Evolutionary conservation across 2,888 invertebrate genomes (phyloP).

Genomic region (Tyria jacobaeae): DNA sequence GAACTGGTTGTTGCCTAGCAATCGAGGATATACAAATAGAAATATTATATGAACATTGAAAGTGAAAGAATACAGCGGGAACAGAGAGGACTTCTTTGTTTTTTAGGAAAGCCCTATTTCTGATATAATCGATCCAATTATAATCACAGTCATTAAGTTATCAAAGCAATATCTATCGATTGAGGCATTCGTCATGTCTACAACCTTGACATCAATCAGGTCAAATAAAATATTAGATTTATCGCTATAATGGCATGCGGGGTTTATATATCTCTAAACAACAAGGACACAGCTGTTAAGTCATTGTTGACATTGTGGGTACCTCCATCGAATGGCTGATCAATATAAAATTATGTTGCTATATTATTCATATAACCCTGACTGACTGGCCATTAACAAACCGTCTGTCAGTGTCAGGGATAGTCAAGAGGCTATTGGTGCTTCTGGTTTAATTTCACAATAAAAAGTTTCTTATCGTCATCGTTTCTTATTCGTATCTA

Average conservation of each 20-base stretch:
- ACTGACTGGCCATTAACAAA: background rate
- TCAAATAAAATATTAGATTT: background rate
- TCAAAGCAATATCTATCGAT: background rate
- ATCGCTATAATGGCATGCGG: background rate
- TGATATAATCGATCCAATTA: background rate
- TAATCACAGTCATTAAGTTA: background rate
- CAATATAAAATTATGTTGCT: constrained; percentile 1
- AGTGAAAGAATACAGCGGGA: too few species aligned
- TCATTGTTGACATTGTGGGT: background rate
- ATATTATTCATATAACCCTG: constrained; percentile 1
- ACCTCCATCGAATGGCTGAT: background rate
- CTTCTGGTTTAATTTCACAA: too few species aligned
- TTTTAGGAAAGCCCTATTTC: too few species aligned
- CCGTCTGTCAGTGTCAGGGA: background rate
- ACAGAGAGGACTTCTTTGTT: too few species aligned
- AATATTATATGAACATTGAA: too few species aligned
- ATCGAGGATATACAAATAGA: too few species aligned
- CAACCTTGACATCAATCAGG: background rate
- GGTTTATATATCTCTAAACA: background rate
- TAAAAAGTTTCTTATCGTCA: too few species aligned
- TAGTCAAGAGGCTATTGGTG: background rate
- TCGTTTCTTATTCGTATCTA: too few species aligned
- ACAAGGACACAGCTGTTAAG: background rate
- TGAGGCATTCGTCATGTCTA: background rate
- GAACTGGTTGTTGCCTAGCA: too few species aligned